Evolutionary conservation across 2,113 vertebrate species (phyloP), one percentile per base, ranked within the genome.

Genomic region (Chroicocephalus ridibundus): DNA sequence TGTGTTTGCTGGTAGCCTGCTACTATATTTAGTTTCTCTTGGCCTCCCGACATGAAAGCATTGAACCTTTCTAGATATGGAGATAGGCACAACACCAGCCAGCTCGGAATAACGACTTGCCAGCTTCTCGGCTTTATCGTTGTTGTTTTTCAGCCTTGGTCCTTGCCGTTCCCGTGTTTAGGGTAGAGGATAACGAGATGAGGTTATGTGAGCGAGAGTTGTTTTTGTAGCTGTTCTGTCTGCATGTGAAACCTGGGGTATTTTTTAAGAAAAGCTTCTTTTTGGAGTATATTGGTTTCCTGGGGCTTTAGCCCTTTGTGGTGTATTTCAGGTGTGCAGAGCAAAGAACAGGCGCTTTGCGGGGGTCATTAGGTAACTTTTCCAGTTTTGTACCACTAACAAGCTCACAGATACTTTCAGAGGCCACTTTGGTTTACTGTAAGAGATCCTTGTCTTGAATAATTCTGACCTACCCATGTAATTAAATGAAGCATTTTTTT

Each of bases 11-110:
- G 76, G 95, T 81, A 91, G 85, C 65, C 78, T 96, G 72, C 74
- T 96, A 2, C 91, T 97, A 96, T 97, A 95, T 97, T 96, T 93
- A 95, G 94, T 70, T 93, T 82, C 72, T 88, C 64, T 82, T 70
- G 49, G 94, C 72, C 79, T 96, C 80, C 69, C 47, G n/a, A 32
- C 82, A 54, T 24, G 68, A 79, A 72, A 0, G 0, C 60, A 8
- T 88, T 79, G 72, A 92, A 92, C 80, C 86, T 96, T 76, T 81
- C 95, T 97, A 94, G 95, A 94, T 94, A 96, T 91, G 94, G 96
- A 92, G 92, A 93, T 69, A 88, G 94, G 93, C 92, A 54, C 66
- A 17, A 3, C 87, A 91, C 90, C 93, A 89, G 10, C 21, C 71
- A 10, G 77, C 69, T 51, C 46, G 9, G 40, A 83, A 5, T 76